phyloP scores from a whole-genome alignment of 2,888 invertebrate genomes.

The Xylota segnis region DNA sequence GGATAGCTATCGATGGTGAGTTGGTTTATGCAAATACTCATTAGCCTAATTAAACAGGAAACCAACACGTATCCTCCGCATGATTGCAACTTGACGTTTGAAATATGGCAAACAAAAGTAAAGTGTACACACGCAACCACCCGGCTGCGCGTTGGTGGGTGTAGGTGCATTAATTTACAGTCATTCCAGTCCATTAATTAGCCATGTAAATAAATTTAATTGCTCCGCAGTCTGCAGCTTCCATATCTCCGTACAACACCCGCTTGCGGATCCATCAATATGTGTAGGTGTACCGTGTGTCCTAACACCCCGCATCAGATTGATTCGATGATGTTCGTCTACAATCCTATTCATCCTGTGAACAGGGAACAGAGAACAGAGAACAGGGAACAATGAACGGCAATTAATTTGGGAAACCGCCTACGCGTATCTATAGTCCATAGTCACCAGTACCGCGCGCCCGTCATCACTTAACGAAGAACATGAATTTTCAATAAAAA shows the following conservation, averaged over 20 bases:
- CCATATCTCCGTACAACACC: constrained; percentile 48
- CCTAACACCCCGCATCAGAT: constrained; percentile 58
- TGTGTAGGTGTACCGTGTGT: constrained; percentile 10
- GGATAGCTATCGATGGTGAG: constrained; percentile 37
- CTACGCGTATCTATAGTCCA: constrained; percentile 27
- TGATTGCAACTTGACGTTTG: constrained; percentile 73
- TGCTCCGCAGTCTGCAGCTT: constrained; percentile 46
- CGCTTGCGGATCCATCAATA: constrained; percentile 45
- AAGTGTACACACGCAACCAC: constrained; percentile 43
- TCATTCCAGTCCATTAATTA: constrained; percentile 74
- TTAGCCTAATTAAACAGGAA: constrained; percentile 73
- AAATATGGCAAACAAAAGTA: constrained; percentile 67
- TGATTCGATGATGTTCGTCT: constrained; percentile 59
- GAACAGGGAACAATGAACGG: constrained; percentile 63
- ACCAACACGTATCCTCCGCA: constrained; percentile 68
- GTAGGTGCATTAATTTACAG: constrained; percentile 66
- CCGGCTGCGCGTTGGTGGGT: constrained; percentile 9
- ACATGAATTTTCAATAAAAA: constrained; percentile 77
- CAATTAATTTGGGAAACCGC: constrained; percentile 65
- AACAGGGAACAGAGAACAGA: constrained; percentile 25
- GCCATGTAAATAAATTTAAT: constrained; percentile 75
- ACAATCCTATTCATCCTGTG: constrained; percentile 48
- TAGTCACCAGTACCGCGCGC: background rate
- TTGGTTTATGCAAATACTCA: constrained; percentile 68
- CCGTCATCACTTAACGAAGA: constrained; percentile 64